A percentile compares a stretch with the other conserved stretches of the same genome.
These are phyloP conservation scores for Euwallacea similis DNA, from an alignment of 1,140 invertebrate species.

Conservation along the genomic window DNA sequence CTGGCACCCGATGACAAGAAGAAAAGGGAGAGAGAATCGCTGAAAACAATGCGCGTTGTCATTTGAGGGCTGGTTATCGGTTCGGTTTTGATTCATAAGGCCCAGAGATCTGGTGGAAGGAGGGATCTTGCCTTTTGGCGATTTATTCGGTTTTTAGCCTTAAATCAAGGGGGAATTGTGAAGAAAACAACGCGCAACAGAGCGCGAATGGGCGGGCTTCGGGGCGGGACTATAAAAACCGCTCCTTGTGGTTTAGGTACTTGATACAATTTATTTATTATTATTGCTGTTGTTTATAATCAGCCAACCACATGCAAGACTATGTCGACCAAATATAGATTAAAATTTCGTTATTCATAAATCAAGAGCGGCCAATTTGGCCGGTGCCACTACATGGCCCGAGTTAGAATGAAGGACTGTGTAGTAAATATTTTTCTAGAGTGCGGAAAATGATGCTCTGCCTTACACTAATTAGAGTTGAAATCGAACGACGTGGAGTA, in stretches of 20 bases:
- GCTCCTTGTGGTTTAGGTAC: not conserved
- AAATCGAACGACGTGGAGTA: too few species aligned
- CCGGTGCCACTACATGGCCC: too few species aligned
- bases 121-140: slow-evolving; percentile 22
- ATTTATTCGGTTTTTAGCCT: slow-evolving; percentile 36
- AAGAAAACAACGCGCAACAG: slow-evolving; percentile 32
- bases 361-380: too few species aligned
- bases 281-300: too few species aligned
- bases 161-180: slow-evolving; percentile 33
- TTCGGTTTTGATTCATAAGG: slow-evolving; percentile 21
- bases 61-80: slow-evolving; percentile 28
- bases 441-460: too few species aligned
- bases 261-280: not conserved
- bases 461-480: too few species aligned
- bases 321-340: too few species aligned
- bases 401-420: too few species aligned
- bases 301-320: too few species aligned
- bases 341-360: too few species aligned
- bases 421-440: too few species aligned
- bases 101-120: slow-evolving; percentile 21
- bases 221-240: slow-evolving; percentile 12
- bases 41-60: slow-evolving; percentile 16
- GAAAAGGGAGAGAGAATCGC: slow-evolving; percentile 11
- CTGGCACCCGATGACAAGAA: not conserved
- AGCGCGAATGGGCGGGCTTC: slow-evolving; percentile 18